Evolutionary conservation across 1,140 invertebrate genomes (phyloP), one percentile per base, ranked within the genome.

Genomic region (Ceratina japonica): DNA sequence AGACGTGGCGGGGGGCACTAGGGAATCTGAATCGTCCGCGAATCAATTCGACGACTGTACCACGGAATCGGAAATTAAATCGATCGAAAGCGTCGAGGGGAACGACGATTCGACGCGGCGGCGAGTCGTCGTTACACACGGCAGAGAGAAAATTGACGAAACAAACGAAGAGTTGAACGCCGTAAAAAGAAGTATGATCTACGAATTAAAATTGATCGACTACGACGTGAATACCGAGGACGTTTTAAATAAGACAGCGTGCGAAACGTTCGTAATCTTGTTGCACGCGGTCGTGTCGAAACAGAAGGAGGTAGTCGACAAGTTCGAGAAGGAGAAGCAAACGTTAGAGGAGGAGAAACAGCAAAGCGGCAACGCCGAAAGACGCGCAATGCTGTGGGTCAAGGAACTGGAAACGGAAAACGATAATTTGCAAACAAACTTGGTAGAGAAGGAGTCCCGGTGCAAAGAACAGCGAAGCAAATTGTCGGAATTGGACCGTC

Each of bases 391-490:
- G 2, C 4, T 72, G 7, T 91, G 88, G 90, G 72, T 84, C 1
- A 87, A 89, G 52, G 81, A 89, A 22, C 58, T 92, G 2, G 91
- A 92, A 65, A 61, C 18, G 7, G 91, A 92, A 18, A 85, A 87
- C 51, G 91, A 91, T 31, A 90, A 87, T 61, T 63, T 90, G 16
- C 90, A 91, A n/a, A 31, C 5, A 0, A 89, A 92, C 37, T 73
- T 92, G 8, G 74, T 70, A 0, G 66, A 83, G 7, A 75, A 82
- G 61, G 85, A 80, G 70, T 10, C 15, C 2, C 22, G 27, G 12
- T 49, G 24, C 16, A 18, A 56, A 2, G 49, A 59, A 16, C 70
- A 84, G 22, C 64, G 86, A 8, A 18, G 69, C n/a, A 88, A 83
- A 65, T 85, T 82, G 44, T 18, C 37, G 18, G 54, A 52, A 7